Evolutionary conservation across 2,113 vertebrate species (phyloP), one percentile per base, ranked within the genome.

Genomic region (Upupa epops): DNA sequence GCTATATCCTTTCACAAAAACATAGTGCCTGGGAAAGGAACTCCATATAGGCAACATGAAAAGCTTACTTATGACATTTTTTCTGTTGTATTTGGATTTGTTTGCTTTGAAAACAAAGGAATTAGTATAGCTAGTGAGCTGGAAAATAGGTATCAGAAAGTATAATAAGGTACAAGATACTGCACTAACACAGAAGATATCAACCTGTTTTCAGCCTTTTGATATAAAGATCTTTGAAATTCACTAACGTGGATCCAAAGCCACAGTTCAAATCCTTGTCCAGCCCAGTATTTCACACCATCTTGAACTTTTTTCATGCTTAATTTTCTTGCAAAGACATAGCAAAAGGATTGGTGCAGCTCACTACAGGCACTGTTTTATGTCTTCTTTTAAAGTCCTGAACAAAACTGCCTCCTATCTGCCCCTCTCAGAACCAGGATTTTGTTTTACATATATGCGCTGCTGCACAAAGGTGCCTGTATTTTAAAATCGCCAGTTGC

Each of bases 41-140:
- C 18, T 12, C 29, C 34, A 75, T 28, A 77, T 49, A 69, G 45
- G 45, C 32, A 68, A 58, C 20, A 81, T 10, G 13, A 61, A 84
- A 84, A 25, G 36, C 32, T 87, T 89, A 69, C 76, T 91, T 78
- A 76, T 82, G 58, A 46, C 90, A 90, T 71, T 5, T 5, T 78
- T 82, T 83, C 76, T 78, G 61, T 24, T 90, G 45, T n/a, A 71
- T 68, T 52, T 86, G 37, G 34, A 86, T 89, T 92, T 76, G 22
- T 73, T 89, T 96, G 29, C 69, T 77, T 70, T 83, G 60, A 80
- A 94, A 88, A 88, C 20, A 77, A 73, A 58, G 18, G 17, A 80
- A 37, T 15, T 45, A 71, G 29, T 40, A 71, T 17, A 88, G 36
- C 21, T 32, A 87, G 18, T 74, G 19, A 93, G 65, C 21, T 83